A percentile compares a stretch with the other conserved stretches of the same genome.
phyloP scores from a whole-genome alignment of 2,797 vertebrate genomes.

The Scolopax bukidnonensis region DNA sequence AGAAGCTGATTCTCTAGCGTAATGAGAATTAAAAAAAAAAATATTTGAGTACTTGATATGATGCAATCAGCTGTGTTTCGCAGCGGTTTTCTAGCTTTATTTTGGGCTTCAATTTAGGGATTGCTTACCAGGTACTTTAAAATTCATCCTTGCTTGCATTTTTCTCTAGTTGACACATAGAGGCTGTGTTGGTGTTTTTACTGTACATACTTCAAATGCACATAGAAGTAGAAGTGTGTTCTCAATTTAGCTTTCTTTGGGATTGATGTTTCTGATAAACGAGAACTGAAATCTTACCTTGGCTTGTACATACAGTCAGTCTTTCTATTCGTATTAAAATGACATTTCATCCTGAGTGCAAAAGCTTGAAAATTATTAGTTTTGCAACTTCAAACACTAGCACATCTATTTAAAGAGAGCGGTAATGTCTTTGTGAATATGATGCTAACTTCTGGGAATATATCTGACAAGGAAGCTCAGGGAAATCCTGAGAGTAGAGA shows the following conservation, averaged over 20 bases:
- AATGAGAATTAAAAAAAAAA: constrained; percentile 16
- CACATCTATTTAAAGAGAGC: constrained; percentile 71
- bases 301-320: constrained; percentile 86
- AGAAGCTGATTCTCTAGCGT: constrained; percentile 53
- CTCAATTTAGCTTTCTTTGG: constrained; percentile 77
- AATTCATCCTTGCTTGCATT: constrained; percentile 64
- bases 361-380: constrained; percentile 78
- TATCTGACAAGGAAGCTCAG: constrained; percentile 55
- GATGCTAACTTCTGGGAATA: constrained; percentile 49
- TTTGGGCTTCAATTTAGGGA: constrained; percentile 52
- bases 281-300: constrained; percentile 76
- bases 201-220: constrained; percentile 79
- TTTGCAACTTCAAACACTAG: constrained; percentile 74
- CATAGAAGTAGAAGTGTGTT: constrained; percentile 77
- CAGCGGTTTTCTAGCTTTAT: constrained; percentile 62
- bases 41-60: constrained; percentile 59
- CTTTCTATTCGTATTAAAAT: constrained; percentile 80
- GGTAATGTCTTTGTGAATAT: constrained; percentile 66
- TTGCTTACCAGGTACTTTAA: constrained; percentile 71
- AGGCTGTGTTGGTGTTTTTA: constrained; percentile 72
- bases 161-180: constrained; percentile 68
- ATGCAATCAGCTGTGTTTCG: constrained; percentile 69
- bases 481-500: constrained; percentile 60
- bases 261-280: constrained; percentile 77
- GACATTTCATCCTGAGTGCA: constrained; percentile 78